These are phyloP conservation scores for Eupithecia subfuscata DNA, from an alignment of 2,888 invertebrate species.

Conservation along the genomic window DNA sequence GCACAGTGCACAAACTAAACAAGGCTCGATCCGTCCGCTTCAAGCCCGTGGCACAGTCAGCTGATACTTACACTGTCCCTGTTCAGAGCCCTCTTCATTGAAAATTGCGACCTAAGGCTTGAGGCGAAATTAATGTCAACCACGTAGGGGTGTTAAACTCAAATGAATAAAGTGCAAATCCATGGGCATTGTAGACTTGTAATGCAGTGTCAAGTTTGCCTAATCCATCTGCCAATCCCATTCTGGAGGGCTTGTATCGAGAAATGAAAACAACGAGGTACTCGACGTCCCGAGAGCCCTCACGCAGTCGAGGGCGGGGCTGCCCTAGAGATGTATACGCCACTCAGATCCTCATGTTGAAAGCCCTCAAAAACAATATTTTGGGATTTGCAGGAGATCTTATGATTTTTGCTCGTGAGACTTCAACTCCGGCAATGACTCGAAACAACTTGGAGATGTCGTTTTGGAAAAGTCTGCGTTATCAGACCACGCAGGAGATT, in stretches of 20 bases:
- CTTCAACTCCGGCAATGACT: neutral
- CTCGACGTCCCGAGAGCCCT: neutral
- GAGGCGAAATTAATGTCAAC: neutral
- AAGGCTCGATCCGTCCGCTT: too few relatives aligned
- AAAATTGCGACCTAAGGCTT: too few relatives aligned
- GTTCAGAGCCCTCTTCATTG: too few relatives aligned
- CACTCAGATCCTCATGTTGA: neutral
- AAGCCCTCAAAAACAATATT: neutral
- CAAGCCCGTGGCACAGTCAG: too few relatives aligned
- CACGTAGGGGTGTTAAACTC: neutral
- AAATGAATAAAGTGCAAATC: neutral
- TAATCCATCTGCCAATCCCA: neutral
- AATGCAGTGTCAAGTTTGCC: neutral
- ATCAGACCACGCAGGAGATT: too few relatives aligned
- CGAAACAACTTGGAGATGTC: neutral
- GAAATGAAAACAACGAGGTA: neutral
- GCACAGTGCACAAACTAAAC: too few relatives aligned
- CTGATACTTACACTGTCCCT: too few relatives aligned
- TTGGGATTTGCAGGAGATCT: neutral
- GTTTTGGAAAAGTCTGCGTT: neutral
- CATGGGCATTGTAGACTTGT: neutral
- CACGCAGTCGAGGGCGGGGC: neutral
- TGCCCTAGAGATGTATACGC: neutral
- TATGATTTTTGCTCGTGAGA: neutral
- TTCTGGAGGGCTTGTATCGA: neutral